These are phyloP conservation scores for Synergus laeviventris DNA, from an alignment of 2,888 invertebrate species.

Conservation along the genomic window DNA sequence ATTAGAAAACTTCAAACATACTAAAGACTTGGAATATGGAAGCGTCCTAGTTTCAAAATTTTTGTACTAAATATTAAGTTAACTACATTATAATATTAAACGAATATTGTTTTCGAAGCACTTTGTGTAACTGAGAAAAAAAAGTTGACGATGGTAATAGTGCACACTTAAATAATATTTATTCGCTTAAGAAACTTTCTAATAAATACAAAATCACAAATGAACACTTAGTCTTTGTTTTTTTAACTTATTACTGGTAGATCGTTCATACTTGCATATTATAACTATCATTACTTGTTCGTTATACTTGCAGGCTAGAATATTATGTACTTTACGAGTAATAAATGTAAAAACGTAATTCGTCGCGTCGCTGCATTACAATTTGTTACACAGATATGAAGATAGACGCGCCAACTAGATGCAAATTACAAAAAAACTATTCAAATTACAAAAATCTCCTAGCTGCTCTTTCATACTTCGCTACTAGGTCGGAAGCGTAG, in stretches of 20 bases:
- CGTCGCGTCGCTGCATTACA: slow-evolving; percentile 30
- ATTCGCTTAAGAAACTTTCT: slow-evolving; percentile 68
- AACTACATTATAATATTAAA: not conserved
- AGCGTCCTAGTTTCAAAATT: not conserved
- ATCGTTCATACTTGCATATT: slow-evolving; percentile 67
- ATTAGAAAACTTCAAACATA: no score
- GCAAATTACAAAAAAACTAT: slow-evolving; percentile 5
- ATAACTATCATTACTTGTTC: slow-evolving; percentile 67
- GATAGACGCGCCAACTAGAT: slow-evolving; percentile 49
- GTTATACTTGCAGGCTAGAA: slow-evolving; percentile 72
- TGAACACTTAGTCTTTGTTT: slow-evolving; percentile 75
- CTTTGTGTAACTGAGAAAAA: slow-evolving; percentile 30
- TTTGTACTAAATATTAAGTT: not conserved
- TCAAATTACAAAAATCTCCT: slow-evolving; percentile 34
- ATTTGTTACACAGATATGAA: slow-evolving; percentile 52
- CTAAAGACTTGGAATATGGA: not conserved
- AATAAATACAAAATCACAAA: slow-evolving; percentile 65
- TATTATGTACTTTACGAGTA: slow-evolving; percentile 50
- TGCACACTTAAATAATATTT: slow-evolving; percentile 75
- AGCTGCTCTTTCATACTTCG: slow-evolving; percentile 43
- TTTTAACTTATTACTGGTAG: slow-evolving; percentile 68
- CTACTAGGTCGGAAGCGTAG: slow-evolving; percentile 55
- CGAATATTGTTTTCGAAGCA: slow-evolving; percentile 32
- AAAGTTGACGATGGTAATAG: slow-evolving; percentile 48
- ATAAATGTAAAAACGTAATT: slow-evolving; percentile 44